phyloP scores from a whole-genome alignment of 2,888 invertebrate genomes.

The Calameuta filiformis region DNA sequence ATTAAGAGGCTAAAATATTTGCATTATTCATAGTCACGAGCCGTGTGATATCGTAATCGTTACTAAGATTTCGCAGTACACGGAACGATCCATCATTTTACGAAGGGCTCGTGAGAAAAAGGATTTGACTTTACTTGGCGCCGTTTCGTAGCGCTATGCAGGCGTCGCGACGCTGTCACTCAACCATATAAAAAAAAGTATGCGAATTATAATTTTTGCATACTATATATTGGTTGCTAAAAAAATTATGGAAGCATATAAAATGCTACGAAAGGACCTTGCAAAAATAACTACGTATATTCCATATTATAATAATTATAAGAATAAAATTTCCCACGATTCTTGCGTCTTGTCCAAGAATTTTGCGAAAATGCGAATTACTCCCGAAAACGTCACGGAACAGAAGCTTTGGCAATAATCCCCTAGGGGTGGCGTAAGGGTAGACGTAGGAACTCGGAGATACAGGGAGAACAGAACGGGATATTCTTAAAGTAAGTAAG shows the following conservation, averaged over 20 bases:
- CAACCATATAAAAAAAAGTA: background rate
- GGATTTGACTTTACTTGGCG: background rate
- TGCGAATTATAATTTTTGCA: background rate
- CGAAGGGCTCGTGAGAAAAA: conserved; percentile 3
- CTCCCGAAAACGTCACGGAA: background rate
- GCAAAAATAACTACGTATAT: background rate
- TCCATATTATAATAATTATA: background rate
- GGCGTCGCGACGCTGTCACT: background rate
- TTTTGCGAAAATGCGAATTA: background rate
- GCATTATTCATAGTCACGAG: conserved; percentile 15
- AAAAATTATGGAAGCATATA: background rate
- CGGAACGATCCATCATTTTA: conserved; percentile 14
- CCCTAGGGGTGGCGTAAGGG: background rate
- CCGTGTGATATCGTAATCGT: conserved; percentile 17
- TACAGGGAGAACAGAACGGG: background rate
- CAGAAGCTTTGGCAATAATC: background rate
- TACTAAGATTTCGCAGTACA: background rate
- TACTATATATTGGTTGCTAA: background rate
- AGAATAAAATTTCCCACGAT: background rate
- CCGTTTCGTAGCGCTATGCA: background rate
- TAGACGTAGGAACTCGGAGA: background rate
- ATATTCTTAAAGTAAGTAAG: background rate
- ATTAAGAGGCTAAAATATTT: conserved; percentile 16
- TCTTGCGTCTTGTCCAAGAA: background rate
- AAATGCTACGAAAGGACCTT: background rate